phyloP scores from a whole-genome alignment of 2,888 invertebrate species.

The Corythucha ciliata region DNA sequence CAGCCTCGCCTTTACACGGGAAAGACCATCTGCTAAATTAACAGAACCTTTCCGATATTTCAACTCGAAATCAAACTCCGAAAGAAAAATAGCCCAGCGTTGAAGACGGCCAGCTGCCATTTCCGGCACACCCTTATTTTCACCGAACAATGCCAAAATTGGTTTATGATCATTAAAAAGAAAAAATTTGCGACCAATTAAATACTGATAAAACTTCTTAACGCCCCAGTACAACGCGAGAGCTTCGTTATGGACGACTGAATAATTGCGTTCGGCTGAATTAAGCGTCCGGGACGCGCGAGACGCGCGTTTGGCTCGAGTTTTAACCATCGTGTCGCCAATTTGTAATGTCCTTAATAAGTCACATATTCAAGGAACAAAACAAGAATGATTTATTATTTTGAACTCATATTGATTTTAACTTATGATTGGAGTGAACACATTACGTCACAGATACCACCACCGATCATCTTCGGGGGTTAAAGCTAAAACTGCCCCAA shows the following conservation, averaged over 20 bases:
- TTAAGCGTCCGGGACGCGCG: slow-evolving; percentile 37
- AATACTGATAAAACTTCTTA: slow-evolving; percentile 39
- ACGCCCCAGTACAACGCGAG: slow-evolving; percentile 39
- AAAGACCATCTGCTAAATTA: slow-evolving; percentile 15
- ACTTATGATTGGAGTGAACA: too few relatives aligned
- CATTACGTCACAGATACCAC: too few relatives aligned
- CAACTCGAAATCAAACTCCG: slow-evolving; percentile 31
- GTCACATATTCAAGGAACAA: too few relatives aligned
- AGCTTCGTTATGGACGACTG: slow-evolving; percentile 38
- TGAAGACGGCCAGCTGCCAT: slow-evolving; percentile 39
- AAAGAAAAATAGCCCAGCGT: slow-evolving; percentile 35
- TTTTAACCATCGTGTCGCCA: too few relatives aligned
- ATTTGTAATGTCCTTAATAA: too few relatives aligned
- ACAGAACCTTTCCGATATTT: slow-evolving; percentile 28
- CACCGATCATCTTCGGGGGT: too few relatives aligned
- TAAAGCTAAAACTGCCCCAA: too few relatives aligned
- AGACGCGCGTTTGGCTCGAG: too few relatives aligned
- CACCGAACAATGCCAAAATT: slow-evolving; percentile 36
- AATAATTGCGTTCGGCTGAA: slow-evolving; percentile 38
- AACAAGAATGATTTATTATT: too few relatives aligned
- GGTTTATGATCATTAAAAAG: slow-evolving; percentile 39
- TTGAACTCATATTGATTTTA: too few relatives aligned
- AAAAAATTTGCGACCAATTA: slow-evolving; percentile 37
- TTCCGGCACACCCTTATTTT: slow-evolving; percentile 37
- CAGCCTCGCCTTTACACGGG: background rate